phyloP scores from a whole-genome alignment of 2,797 vertebrate genomes.

The Crenuchus spilurus region DNA sequence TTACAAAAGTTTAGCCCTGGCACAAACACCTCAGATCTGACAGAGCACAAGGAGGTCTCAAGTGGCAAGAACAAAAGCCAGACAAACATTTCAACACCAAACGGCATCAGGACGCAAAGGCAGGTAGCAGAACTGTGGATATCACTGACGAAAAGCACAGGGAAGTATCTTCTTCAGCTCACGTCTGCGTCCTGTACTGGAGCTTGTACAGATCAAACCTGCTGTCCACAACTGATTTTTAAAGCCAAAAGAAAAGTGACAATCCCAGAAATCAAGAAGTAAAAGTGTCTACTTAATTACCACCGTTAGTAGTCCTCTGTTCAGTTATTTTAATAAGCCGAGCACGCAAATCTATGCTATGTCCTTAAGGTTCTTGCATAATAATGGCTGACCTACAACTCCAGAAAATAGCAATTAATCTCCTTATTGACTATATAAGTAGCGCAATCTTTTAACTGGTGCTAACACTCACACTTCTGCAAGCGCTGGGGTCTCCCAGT shows the following conservation, averaged over 20 bases:
- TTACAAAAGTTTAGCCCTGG: conserved; percentile 73
- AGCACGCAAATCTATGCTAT: not conserved
- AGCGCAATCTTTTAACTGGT: conserved; percentile 30
- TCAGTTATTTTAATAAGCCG: not conserved
- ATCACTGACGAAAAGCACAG: conserved; percentile 30
- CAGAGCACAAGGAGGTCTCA: conserved; percentile 49
- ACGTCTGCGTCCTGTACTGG: conserved; percentile 4
- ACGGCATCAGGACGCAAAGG: conserved; percentile 30
- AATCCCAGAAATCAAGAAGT: not conserved
- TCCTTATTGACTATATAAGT: not conserved
- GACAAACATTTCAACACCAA: conserved; percentile 37
- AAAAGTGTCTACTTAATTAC: not conserved
- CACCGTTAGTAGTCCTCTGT: not conserved
- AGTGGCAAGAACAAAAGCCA: conserved; percentile 48
- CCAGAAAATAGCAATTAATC: conserved; percentile 60
- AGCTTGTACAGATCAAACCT: not conserved
- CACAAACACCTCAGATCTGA: conserved; percentile 64
- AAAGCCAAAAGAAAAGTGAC: not conserved
- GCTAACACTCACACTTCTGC: conserved; percentile 35
- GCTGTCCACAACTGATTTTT: not conserved
- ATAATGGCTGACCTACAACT: conserved; percentile 63
- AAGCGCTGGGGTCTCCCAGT: conserved; percentile 65
- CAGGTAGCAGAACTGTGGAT: conserved; percentile 39
- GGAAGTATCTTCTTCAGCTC: not conserved
- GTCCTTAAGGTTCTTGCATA: conserved; percentile 10